Conservation (phyloP, 2,888 invertebrate species). For the Macrophya annulata region DNA sequence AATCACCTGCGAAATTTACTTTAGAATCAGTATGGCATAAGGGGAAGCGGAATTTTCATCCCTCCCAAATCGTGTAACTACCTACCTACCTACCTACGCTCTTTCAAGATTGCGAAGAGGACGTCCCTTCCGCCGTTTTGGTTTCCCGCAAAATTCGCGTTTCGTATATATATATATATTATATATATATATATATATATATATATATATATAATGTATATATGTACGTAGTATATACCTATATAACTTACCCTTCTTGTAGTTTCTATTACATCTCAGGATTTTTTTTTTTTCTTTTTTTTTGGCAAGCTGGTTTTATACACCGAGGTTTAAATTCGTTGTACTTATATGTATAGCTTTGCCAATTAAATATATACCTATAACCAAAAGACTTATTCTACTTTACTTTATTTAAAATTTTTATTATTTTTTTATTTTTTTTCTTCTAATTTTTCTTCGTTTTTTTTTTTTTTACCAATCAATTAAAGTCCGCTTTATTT, state of each 20-base stretch:
- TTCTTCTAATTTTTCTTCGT: not conserved
- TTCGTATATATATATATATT: not conserved
- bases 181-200: not conserved
- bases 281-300: no score
- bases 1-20: constrained; percentile 26
- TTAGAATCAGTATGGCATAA: not conserved
- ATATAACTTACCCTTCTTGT: not conserved
- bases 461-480: not conserved
- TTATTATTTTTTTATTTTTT: not conserved
- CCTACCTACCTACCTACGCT: not conserved
- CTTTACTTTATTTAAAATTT: not conserved
- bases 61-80: constrained; percentile 39
- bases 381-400: not conserved
- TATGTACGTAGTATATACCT: not conserved
- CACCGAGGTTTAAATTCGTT: not conserved
- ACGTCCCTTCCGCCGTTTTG: constrained; percentile 28
- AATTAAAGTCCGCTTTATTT: not conserved
- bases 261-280: constrained; percentile 1
- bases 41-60: not conserved
- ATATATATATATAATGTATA: not conserved
- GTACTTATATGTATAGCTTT: not conserved
- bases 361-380: not conserved
- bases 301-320: not conserved
- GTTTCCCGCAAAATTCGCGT: not conserved
- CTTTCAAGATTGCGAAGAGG: constrained; percentile 2